phyloP scores from a whole-genome alignment of 2,113 vertebrate species.

The Ellobius talpinus region DNA sequence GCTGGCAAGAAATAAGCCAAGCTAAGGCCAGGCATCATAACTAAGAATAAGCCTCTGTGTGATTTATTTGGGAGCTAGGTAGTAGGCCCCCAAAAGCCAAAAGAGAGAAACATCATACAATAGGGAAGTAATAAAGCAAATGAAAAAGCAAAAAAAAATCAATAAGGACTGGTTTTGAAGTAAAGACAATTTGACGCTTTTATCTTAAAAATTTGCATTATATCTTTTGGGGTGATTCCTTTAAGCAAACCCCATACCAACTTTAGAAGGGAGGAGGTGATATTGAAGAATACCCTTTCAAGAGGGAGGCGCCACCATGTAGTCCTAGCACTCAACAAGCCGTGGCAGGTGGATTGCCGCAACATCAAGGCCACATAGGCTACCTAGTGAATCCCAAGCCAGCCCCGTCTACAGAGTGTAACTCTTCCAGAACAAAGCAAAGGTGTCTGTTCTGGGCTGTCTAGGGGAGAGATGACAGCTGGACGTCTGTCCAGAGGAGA shows the following conservation, averaged over 20 bases:
- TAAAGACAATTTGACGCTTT: background rate
- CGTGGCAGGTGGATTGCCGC: background rate
- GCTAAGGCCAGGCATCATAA: no score
- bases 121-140: constrained; percentile 52
- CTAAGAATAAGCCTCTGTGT: no score
- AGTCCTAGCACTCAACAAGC: background rate
- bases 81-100: no score
- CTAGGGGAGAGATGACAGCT: background rate
- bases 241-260: background rate
- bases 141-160: constrained; percentile 51
- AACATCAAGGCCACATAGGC: background rate
- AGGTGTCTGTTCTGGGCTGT: background rate
- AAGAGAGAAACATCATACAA: no score
- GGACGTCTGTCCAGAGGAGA: background rate
- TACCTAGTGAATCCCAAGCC: background rate
- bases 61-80: no score
- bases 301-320: background rate
- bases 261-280: background rate
- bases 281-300: background rate
- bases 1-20: no score
- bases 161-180: constrained; percentile 29
- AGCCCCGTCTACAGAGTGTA: background rate
- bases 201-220: constrained; percentile 20
- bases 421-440: background rate
- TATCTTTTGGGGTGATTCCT: background rate